Base-by-base conservation (phyloP, 2,797 vertebrate species). In the Acipenser transmontanus region DNA sequence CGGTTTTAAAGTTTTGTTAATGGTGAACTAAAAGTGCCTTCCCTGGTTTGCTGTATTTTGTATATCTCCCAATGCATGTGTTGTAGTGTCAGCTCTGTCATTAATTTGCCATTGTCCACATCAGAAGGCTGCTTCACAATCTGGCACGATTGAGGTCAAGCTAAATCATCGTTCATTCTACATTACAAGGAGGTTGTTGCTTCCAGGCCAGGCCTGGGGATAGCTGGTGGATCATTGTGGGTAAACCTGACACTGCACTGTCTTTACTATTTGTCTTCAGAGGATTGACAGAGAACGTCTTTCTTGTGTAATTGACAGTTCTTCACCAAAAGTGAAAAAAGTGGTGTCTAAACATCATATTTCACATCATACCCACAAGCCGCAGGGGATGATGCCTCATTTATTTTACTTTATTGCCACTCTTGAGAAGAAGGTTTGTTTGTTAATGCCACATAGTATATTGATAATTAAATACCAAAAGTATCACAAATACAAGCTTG, bases 231-330 rank as follows among this genome's bases (percentile, higher is more conserved):
- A 12, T n/a, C 52, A 48, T 50, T 63, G 47, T 59, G 62, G 62
- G 62, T 49, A 63, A 49, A 49, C 50, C 47, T 63, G 64, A 57
- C 64, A n/a, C 7, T 48, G 64, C 64, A 56, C 47, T 57, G 64
- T 65, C 64, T 65, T 10, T 34, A 48, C 50, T 14, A 14, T 47
- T 65, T 65, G 20, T 57, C 52, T 57, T 65, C 34, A 8, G 11
- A 13, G 52, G 52, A 65, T 48, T 57, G 50, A 57, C 48, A 8
- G 20, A 57, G 6, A 12, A n/a, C 13, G 64, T 65, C 17, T 54
- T 65, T 65, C 62, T n/a, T 63, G 62, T 49, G 47, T 63, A 63
- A 63, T 49, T 50, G 62, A n/a, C 47, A 63, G n/a, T 49, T 48
- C 48, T 13, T 49, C 8, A 63, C 62, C 62, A 63, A 63, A 63